These are phyloP conservation scores for Yponomeuta sedellus DNA, from an alignment of 2,888 invertebrate species.

Conservation along the genomic window DNA sequence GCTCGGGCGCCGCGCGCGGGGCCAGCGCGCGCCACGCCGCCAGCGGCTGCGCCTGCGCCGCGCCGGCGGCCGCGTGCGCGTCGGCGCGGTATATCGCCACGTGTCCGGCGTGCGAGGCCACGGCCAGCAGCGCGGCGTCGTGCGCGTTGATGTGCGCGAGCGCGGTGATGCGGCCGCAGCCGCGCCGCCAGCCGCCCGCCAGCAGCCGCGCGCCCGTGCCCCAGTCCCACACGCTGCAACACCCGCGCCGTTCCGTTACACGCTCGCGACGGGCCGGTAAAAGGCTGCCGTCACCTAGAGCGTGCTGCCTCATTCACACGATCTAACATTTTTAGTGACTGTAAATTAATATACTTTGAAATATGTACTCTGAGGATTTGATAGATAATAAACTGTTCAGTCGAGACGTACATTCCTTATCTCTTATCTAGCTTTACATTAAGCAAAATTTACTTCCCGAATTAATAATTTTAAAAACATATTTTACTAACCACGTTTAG, in stretches of 20 bases:
- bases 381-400: too few species aligned
- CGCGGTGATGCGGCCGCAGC: slow-evolving; percentile 82
- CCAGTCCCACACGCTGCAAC: slow-evolving; percentile 86
- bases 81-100: slow-evolving; percentile 79
- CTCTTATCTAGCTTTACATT: too few species aligned
- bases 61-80: slow-evolving; percentile 42
- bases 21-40: slow-evolving; percentile 90
- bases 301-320: too few species aligned
- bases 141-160: slow-evolving; percentile 93
- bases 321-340: too few species aligned
- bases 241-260: background rate
- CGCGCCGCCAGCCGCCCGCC: slow-evolving; percentile 75
- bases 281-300: too few species aligned
- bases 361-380: too few species aligned
- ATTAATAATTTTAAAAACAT: too few species aligned
- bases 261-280: too few species aligned
- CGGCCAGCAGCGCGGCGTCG: slow-evolving; percentile 84
- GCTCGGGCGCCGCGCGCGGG: slow-evolving; percentile 66
- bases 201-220: slow-evolving; percentile 83
- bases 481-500: too few species aligned
- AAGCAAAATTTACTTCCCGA: too few species aligned
- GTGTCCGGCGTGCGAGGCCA: slow-evolving; percentile 86
- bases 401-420: too few species aligned
- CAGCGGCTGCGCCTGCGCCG: slow-evolving; percentile 71
- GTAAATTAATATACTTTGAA: too few species aligned